These are phyloP conservation scores for Drosophila vallismaia DNA, from an alignment of 2,888 invertebrate species.

Conservation along the genomic window DNA sequence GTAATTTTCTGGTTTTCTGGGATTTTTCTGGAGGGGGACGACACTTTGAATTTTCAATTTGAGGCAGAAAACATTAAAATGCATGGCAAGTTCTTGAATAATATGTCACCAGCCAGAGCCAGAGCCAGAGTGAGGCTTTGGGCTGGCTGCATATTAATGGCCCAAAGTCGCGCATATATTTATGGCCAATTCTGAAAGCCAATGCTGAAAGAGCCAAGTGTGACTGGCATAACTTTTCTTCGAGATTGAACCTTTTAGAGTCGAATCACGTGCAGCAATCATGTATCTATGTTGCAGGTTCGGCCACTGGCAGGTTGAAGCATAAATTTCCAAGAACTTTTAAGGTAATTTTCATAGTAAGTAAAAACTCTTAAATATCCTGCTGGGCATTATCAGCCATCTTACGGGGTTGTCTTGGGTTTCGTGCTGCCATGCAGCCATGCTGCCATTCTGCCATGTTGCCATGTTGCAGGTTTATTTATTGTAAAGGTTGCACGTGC, in stretches of 20 bases:
- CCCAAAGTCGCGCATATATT: slow-evolving; percentile 41
- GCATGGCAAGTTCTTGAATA: slow-evolving; percentile 28
- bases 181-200: slow-evolving; percentile 60
- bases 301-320: slow-evolving; percentile 13
- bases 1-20: background rate
- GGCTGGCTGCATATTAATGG: slow-evolving; percentile 34
- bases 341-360: background rate
- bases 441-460: too few relatives aligned
- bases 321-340: background rate
- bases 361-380: background rate
- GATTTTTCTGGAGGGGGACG: background rate
- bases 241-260: slow-evolving; percentile 11
- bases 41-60: slow-evolving; percentile 17
- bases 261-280: slow-evolving; percentile 56
- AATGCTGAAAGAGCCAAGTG: too few relatives aligned
- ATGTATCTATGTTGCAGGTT: background rate
- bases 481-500: slow-evolving; percentile 22
- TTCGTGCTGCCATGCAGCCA: background rate
- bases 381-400: background rate
- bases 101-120: slow-evolving; percentile 54
- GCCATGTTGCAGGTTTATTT: too few relatives aligned
- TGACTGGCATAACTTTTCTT: slow-evolving; percentile 59
- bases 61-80: slow-evolving; percentile 41
- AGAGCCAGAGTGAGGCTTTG: background rate
- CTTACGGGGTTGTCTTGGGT: too few relatives aligned